Percentiles rank a stretch among this genome's conserved stretches.
Evolutionary conservation across 2,888 invertebrate species (phyloP).

Genomic region (Herminia tarsipennalis): DNA sequence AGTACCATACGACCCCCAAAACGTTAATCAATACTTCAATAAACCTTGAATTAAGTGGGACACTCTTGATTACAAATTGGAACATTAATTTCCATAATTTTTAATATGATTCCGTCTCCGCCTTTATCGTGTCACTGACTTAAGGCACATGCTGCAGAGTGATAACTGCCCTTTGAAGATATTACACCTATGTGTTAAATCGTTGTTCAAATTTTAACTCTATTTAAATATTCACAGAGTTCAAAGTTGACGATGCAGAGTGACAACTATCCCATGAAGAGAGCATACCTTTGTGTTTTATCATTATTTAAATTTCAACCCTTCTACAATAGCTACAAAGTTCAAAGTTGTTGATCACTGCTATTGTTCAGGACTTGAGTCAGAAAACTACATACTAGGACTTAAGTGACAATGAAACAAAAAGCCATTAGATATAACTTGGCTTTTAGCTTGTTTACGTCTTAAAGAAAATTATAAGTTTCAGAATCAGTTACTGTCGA

Average conservation of each 20-base stretch:
- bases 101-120: conserved; percentile 24
- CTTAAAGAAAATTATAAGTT: too few relatives aligned
- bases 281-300: conserved; percentile 5
- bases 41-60: conserved; percentile 25
- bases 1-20: background rate
- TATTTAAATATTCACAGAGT: background rate
- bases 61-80: conserved; percentile 19
- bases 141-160: conserved; percentile 24
- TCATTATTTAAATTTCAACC: conserved; percentile 10
- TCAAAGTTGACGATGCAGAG: conserved; percentile 13
- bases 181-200: conserved; percentile 3
- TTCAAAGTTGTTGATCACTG: conserved; percentile 3
- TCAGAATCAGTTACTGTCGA: too few relatives aligned
- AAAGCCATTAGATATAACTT: conserved; percentile 50
- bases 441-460: conserved; percentile 37
- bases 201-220: conserved; percentile 12
- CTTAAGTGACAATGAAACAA: conserved; percentile 53
- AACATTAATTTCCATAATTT: conserved; percentile 26
- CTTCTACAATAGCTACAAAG: background rate
- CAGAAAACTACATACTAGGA: conserved; percentile 40
- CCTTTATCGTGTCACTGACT: conserved; percentile 31
- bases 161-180: conserved; percentile 18
- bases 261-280: conserved; percentile 19
- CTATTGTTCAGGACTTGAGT: conserved; percentile 10
- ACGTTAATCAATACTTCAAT: conserved; percentile 19